Evolutionary conservation across 1,140 invertebrate species (phyloP).

Genomic region (Steinernema khuongi): DNA sequence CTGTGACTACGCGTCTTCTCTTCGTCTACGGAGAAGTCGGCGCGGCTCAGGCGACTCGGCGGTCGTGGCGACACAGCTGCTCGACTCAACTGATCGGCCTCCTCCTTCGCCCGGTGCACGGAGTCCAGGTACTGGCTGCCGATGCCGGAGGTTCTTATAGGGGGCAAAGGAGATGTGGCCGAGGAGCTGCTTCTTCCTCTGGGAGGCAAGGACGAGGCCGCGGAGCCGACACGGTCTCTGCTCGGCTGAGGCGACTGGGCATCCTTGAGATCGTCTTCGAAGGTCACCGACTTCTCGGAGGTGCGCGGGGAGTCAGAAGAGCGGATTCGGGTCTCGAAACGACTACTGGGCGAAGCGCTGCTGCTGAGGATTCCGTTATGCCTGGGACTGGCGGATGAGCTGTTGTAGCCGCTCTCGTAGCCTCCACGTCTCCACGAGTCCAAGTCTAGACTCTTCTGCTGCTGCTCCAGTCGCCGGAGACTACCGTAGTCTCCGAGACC

Average conservation of each 20-base stretch:
- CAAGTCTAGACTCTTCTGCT: not conserved
- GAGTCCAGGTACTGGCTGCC: not conserved
- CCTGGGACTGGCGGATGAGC: not conserved
- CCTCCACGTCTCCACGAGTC: not conserved
- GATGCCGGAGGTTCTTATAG: not conserved
- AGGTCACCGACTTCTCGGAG: not conserved
- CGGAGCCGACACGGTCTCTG: too few relatives aligned
- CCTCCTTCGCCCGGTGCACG: not conserved
- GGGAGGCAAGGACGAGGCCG: too few relatives aligned
- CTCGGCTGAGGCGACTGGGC: too few relatives aligned
- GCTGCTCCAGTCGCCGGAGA: not conserved
- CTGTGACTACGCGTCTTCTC: not conserved
- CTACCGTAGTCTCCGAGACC: not conserved
- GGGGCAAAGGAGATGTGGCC: not conserved
- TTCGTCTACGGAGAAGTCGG: not conserved
- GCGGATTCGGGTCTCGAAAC: not conserved
- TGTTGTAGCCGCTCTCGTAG: not conserved
- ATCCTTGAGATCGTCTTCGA: slow-evolving; percentile 5
- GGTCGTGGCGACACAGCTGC: not conserved
- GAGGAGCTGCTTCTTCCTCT: not conserved
- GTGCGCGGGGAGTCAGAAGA: not conserved
- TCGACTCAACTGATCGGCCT: not conserved
- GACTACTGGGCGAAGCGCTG: not conserved
- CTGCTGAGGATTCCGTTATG: not conserved
- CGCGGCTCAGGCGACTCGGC: not conserved